A percentile compares a stretch with the other conserved stretches of the same genome.
phyloP scores from a whole-genome alignment of 2,888 invertebrate genomes.

The Myopa tessellatipennis region DNA sequence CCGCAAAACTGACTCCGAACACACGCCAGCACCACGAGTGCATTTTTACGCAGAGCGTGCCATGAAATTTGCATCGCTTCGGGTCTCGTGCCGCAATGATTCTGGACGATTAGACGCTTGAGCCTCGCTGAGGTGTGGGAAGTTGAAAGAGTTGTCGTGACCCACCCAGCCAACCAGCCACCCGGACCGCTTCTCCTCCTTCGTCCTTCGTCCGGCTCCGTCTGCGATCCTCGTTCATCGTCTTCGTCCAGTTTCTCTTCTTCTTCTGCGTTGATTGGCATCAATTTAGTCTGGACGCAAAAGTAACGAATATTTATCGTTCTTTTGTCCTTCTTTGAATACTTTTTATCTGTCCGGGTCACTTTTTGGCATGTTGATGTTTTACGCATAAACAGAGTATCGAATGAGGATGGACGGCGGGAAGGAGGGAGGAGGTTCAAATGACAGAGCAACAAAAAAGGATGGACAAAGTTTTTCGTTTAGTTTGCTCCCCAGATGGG shows the following conservation, averaged over 20 bases:
- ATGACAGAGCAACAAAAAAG: background rate
- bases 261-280: background rate
- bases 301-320: constrained; percentile 24
- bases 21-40: background rate
- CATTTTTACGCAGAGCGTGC: background rate
- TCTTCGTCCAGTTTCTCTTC: background rate
- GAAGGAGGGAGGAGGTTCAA: background rate
- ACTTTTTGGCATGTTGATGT: constrained; percentile 20
- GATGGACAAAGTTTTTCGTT: constrained; percentile 14
- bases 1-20: background rate
- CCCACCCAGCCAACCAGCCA: too few species aligned
- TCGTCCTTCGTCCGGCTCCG: too few species aligned
- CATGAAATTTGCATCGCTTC: constrained; percentile 20
- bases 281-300: background rate
- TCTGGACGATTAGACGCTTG: background rate
- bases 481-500: background rate
- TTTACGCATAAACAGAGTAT: constrained; percentile 8
- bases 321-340: constrained; percentile 31
- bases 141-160: too few species aligned
- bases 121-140: background rate
- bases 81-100: constrained; percentile 4
- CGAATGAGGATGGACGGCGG: background rate
- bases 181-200: too few species aligned
- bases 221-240: background rate
- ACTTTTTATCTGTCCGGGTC: constrained; percentile 21